Evolutionary conservation across 2,113 vertebrate genomes (phyloP).

Genomic region (Passer domesticus): DNA sequence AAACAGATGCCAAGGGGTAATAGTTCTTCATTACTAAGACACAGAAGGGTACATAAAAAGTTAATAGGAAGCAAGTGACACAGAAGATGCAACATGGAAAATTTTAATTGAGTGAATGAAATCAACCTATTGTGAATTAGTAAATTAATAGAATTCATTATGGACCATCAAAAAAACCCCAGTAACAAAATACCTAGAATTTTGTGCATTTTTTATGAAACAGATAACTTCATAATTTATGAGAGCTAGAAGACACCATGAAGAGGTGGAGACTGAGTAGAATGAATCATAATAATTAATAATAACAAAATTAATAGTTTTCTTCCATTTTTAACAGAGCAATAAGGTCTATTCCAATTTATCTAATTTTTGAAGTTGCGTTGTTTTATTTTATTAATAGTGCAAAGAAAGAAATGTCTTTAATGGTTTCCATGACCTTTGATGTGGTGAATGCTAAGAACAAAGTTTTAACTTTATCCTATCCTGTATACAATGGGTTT

Average conservation of each 20-base stretch:
- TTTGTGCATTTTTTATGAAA: background rate
- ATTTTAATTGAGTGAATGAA: background rate
- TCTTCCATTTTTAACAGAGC: too few species aligned
- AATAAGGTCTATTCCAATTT: background rate
- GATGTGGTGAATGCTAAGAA: background rate
- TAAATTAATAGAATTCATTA: background rate
- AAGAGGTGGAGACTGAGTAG: too few species aligned
- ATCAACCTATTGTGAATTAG: background rate
- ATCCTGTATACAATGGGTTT: background rate
- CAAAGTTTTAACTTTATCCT: background rate
- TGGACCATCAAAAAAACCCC: background rate
- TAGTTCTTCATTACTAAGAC: background rate
- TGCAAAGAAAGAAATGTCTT: background rate
- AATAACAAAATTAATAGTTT: too few species aligned
- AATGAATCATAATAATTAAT: too few species aligned
- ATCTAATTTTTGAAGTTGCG: background rate
- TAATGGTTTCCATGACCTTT: background rate
- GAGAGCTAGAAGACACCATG: too few species aligned
- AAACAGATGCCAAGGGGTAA: fast-evolving
- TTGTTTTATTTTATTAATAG: background rate
- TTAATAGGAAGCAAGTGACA: background rate
- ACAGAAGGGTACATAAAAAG: background rate
- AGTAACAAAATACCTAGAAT: background rate
- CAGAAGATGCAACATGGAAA: background rate
- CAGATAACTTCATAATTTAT: background rate